Percentiles rank a stretch among this genome's conserved stretches.
These are phyloP conservation scores for Rhinoderma darwinii DNA, from an alignment of 2,113 vertebrate species.

Conservation along the genomic window DNA sequence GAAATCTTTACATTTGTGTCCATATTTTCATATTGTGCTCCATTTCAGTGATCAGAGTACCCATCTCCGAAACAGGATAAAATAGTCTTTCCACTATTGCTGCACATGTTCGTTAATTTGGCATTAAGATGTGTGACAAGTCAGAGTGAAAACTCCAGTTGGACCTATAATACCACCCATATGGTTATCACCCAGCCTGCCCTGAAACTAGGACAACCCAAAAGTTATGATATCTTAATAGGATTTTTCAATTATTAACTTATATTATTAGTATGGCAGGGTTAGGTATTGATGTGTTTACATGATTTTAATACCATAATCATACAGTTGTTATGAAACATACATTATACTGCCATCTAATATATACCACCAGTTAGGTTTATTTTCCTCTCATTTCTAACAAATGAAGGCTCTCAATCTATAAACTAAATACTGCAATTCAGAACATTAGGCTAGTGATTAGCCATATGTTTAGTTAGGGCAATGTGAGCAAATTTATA, in stretches of 20 bases:
- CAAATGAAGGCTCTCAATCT: neutral
- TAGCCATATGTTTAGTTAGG: neutral
- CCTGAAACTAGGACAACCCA: too few relatives aligned
- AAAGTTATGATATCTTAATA: neutral
- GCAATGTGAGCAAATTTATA: conserved; percentile 16
- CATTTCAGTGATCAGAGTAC: too few relatives aligned
- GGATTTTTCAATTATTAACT: neutral
- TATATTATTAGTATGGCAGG: neutral
- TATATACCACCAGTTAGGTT: neutral
- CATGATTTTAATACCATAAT: neutral
- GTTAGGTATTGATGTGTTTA: neutral
- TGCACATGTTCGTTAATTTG: neutral
- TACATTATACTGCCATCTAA: neutral
- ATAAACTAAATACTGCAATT: neutral
- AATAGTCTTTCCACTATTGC: neutral
- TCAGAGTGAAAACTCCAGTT: too few relatives aligned
- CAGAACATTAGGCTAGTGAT: conserved; percentile 20
- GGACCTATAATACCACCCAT: neutral
- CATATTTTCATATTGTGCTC: too few relatives aligned
- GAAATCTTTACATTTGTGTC: too few relatives aligned
- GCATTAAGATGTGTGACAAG: too few relatives aligned
- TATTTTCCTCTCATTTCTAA: neutral
- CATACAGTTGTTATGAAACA: conserved; percentile 2
- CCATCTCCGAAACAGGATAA: neutral
- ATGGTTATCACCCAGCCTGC: neutral